Conservation (phyloP, 2,888 invertebrate genomes). For the Brenthis ino region DNA sequence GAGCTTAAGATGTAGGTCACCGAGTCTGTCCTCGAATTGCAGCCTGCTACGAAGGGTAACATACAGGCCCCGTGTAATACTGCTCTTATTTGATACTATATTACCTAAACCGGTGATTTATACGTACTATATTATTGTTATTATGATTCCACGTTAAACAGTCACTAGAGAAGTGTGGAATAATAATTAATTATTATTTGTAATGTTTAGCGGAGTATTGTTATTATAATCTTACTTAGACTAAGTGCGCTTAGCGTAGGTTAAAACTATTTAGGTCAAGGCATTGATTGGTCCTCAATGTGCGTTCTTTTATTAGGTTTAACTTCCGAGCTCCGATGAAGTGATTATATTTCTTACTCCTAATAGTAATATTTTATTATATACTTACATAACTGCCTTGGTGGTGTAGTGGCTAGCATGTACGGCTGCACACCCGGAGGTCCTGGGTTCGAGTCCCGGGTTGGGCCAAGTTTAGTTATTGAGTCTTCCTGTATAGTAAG, state of each 20-base stretch:
- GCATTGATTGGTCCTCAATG: slow-evolving; percentile 8
- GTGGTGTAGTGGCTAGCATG: no score
- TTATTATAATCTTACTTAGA: neutral
- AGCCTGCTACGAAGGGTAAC: slow-evolving; percentile 2
- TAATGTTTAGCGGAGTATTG: no score
- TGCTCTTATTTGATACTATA: neutral
- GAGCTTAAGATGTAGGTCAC: slow-evolving; percentile 30
- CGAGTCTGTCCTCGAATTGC: slow-evolving; percentile 21
- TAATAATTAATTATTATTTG: no score
- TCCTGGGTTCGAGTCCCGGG: no score
- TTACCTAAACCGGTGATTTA: neutral
- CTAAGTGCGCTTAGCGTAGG: neutral
- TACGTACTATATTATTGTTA: neutral
- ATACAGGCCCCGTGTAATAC: slow-evolving; percentile 2
- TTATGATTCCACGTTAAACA: no score
- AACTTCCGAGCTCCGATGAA: neutral
- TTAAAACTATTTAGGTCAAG: slow-evolving; percentile 12
- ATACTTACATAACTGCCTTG: no score
- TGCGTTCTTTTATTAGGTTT: neutral
- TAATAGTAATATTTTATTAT: neutral
- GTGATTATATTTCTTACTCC: neutral
- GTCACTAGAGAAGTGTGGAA: no score
- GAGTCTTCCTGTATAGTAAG: no score
- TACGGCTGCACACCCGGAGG: no score
- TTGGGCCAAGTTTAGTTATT: no score